A percentile compares a stretch with the other conserved stretches of the same genome.
These are phyloP conservation scores for Ectemnius lituratus DNA, from an alignment of 2,888 invertebrate species.

Conservation along the genomic window DNA sequence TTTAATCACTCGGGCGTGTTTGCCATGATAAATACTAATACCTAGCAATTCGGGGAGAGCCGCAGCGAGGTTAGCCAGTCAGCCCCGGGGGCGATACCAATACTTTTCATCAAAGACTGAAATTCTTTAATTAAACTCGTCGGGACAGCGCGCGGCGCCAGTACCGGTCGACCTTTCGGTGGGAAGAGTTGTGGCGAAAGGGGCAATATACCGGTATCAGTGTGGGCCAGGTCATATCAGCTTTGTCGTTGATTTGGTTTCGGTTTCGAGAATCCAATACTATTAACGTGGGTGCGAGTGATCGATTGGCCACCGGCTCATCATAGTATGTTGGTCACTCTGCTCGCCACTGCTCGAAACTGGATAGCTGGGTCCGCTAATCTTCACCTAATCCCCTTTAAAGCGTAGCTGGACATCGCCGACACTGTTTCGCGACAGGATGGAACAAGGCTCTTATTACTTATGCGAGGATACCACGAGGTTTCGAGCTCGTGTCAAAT, in stretches of 20 bases:
- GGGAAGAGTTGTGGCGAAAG: too few relatives aligned
- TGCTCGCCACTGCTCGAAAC: slow-evolving; percentile 20
- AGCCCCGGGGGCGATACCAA: not conserved
- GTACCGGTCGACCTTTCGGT: too few relatives aligned
- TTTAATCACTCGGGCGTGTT: too few relatives aligned
- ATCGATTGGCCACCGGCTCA: slow-evolving; percentile 45
- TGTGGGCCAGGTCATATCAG: slow-evolving; percentile 25
- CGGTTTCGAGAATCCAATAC: slow-evolving; percentile 35
- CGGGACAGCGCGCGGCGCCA: too few relatives aligned
- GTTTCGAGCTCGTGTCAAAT: slow-evolving; percentile 38
- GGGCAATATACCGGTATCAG: too few relatives aligned
- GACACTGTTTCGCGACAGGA: too few relatives aligned
- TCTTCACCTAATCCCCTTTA: slow-evolving; percentile 45
- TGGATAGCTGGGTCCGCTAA: slow-evolving; percentile 16
- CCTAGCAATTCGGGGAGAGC: too few relatives aligned
- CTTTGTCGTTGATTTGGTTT: slow-evolving; percentile 41
- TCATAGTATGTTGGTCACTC: slow-evolving; percentile 37
- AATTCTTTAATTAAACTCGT: slow-evolving; percentile 43
- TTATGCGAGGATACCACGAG: slow-evolving; percentile 11
- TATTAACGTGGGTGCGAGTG: slow-evolving; percentile 19
- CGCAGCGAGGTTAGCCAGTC: too few relatives aligned
- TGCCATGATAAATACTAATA: too few relatives aligned
- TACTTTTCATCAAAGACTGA: slow-evolving; percentile 1
- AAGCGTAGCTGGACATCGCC: too few relatives aligned
- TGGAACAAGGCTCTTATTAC: not conserved